A percentile compares a stretch with the other conserved stretches of the same genome.
phyloP scores from a whole-genome alignment of 2,797 vertebrate genomes.

The Gambusia yucatana region DNA sequence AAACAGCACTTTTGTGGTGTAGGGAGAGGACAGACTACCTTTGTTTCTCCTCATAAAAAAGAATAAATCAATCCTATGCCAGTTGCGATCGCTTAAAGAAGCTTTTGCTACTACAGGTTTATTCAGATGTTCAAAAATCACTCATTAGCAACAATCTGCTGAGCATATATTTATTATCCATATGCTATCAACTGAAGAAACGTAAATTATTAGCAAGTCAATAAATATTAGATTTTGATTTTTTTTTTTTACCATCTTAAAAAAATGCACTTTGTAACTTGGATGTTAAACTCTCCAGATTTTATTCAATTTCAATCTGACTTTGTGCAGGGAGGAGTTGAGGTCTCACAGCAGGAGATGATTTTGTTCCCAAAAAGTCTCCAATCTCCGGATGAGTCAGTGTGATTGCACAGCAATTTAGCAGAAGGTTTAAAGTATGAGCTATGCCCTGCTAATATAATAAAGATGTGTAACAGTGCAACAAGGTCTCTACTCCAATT shows the following conservation, averaged over 20 bases:
- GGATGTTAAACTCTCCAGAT: slow-evolving; percentile 1
- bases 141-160: background rate
- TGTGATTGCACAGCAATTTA: slow-evolving; percentile 28
- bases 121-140: too few relatives aligned
- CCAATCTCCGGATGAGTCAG: slow-evolving; percentile 12
- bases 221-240: background rate
- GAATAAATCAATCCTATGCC: background rate
- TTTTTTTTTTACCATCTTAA: background rate
- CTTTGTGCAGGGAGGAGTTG: background rate
- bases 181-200: background rate
- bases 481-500: slow-evolving; percentile 36
- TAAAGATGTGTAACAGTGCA: slow-evolving; percentile 48
- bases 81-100: background rate
- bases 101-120: background rate
- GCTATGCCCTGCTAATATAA: slow-evolving; percentile 26
- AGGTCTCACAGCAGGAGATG: slow-evolving; percentile 14
- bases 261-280: background rate
- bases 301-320: background rate
- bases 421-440: slow-evolving; percentile 22
- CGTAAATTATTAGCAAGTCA: background rate
- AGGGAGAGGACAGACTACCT: slow-evolving; percentile 18
- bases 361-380: slow-evolving; percentile 10
- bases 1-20: slow-evolving; percentile 14
- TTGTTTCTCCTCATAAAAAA: slow-evolving; percentile 3
- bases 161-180: background rate